phyloP scores from a whole-genome alignment of 2,113 vertebrate species.

The Actenoides lindsayi region DNA sequence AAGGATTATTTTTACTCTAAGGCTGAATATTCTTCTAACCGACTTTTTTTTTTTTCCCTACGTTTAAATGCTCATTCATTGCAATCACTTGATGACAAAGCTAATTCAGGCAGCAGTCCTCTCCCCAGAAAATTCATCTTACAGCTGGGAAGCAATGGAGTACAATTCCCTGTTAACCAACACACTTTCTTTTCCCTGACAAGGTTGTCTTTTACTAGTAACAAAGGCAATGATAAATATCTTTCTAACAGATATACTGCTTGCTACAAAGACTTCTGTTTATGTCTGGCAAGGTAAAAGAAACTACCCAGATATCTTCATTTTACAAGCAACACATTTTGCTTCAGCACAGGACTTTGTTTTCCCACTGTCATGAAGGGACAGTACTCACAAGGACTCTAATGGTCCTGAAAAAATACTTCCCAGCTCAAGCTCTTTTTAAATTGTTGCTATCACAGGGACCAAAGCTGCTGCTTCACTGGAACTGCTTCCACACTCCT shows the following conservation, averaged over 20 bases:
- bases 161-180: neutral
- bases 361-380: neutral
- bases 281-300: neutral
- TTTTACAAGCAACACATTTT: neutral
- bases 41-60: neutral
- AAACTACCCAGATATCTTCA: neutral
- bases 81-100: neutral
- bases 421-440: neutral
- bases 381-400: neutral
- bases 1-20: neutral
- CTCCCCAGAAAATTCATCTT: neutral
- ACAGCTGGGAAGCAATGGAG: neutral
- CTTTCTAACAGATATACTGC: neutral
- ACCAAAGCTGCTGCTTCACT: neutral
- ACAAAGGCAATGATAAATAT: neutral
- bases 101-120: neutral
- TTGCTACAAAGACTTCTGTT: neutral
- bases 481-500: neutral
- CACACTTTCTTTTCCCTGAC: neutral
- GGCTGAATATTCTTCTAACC: neutral
- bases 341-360: neutral
- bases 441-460: neutral
- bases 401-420: neutral
- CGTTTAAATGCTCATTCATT: neutral
- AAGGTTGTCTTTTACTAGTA: neutral